Evolutionary conservation across 1,140 invertebrate species (phyloP), one percentile per base, ranked within the genome.

Genomic region (Muscidifurax raptorellus): DNA sequence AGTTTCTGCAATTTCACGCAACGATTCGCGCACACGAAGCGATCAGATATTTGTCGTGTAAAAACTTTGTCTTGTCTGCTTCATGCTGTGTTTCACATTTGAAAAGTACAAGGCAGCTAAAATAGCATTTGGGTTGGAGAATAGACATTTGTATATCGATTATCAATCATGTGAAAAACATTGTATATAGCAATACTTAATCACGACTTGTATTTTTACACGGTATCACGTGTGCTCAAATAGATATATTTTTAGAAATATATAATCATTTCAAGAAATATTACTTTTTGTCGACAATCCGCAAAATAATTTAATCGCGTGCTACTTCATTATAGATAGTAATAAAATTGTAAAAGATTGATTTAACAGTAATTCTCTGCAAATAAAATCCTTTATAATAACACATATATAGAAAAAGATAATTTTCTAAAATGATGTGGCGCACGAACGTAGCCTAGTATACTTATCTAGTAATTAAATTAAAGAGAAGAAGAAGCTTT

Each of bases 1-100:
- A 83, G 52, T 83, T 83, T 83, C 77, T 28, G 44, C 75, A 77
- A 77, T 77, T 77, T 77, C 75, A 77, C 75, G 75, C 75, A 77
- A 77, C 75, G 47, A 77, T 64, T 77, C 47, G 44, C 18, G 40
- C 40, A 76, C 40, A 44, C 67, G 74, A 77, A 77, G n/a, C 75
- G 47, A 77, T 77, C 40, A 44, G 75, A 77, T 52, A 32, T 59
- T 77, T 59, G 75, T 64, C 75, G 47, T 64, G 75, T 52, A 64
- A 64, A 77, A 64, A 77, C 47, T 77, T 77, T 77, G 75, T 77
- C 52, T 77, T 52, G 47, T 59, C 75, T 44, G 75, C 47, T 77
- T 77, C 75, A 77, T 4, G 44, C 75, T 28, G 47, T 77, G 75
- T 30, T 77, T 77, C 47, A 64, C 75, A 77, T 59, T 77, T 77